Percentiles rank a stretch among this genome's conserved stretches.
These are phyloP conservation scores for Cerceris rybyensis DNA, from an alignment of 2,888 invertebrate species.

Conservation along the genomic window DNA sequence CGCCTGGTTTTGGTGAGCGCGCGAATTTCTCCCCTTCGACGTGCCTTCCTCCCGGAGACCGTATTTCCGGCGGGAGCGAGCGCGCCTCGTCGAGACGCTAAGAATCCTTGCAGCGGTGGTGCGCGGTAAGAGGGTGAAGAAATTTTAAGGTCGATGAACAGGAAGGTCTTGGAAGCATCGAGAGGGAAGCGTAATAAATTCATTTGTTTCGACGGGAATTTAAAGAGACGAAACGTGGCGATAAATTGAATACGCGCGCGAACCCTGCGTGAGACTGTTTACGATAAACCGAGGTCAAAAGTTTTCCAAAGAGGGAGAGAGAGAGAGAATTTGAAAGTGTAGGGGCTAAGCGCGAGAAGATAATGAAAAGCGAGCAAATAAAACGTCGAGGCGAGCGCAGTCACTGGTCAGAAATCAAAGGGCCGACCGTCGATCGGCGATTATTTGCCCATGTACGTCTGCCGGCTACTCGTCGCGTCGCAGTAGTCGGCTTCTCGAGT, in stretches of 20 bases:
- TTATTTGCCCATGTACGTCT: background rate
- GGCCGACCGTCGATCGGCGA: background rate
- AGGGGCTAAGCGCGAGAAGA: too few species aligned
- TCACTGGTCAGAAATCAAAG: too few species aligned
- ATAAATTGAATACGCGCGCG: background rate
- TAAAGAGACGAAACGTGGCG: background rate
- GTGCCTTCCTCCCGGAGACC: conserved; percentile 43
- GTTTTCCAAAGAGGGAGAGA: too few species aligned
- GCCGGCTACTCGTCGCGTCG: background rate
- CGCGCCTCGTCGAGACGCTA: conserved; percentile 46
- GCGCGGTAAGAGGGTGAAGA: background rate
- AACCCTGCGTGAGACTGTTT: background rate
- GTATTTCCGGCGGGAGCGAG: conserved; percentile 47
- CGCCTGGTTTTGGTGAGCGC: conserved; percentile 45
- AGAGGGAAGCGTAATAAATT: background rate
- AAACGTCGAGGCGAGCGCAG: too few species aligned
- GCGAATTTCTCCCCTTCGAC: conserved; percentile 59
- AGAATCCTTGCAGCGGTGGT: conserved; percentile 35
- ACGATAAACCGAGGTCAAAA: too few species aligned
- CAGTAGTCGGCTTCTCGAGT: background rate
- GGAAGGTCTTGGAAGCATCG: background rate
- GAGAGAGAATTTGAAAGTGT: too few species aligned
- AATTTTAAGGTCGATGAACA: conserved; percentile 49
- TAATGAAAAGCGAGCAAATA: too few species aligned
- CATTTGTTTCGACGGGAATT: background rate